Evolutionary conservation across 1,140 invertebrate species (phyloP).

Genomic region (Drosophila nebulosa): DNA sequence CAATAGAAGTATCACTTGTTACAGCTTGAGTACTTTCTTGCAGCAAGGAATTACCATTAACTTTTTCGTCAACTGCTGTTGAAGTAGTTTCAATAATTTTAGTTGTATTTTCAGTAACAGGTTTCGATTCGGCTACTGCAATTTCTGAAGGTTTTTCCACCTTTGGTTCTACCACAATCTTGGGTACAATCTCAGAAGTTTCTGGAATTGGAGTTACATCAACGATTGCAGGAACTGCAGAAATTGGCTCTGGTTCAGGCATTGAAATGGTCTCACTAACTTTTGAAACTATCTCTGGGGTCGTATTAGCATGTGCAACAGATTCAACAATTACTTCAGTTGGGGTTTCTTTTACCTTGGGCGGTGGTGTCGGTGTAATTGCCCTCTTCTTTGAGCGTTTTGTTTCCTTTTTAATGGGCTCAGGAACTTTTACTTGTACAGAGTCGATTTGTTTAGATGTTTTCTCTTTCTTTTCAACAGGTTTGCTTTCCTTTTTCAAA

Average conservation of each 20-base stretch:
- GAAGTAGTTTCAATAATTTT: background rate
- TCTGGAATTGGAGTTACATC: background rate
- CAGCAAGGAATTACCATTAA: background rate
- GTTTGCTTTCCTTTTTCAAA: slow-evolving; percentile 31
- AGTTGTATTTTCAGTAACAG: background rate
- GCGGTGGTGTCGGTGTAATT: background rate
- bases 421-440: background rate
- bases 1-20: background rate
- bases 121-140: background rate
- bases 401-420: slow-evolving; percentile 9
- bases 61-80: background rate
- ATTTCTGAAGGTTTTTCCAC: background rate
- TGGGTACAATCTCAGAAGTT: background rate
- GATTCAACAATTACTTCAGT: background rate
- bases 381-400: slow-evolving; percentile 1
- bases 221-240: background rate
- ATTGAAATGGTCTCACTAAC: background rate
- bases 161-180: background rate
- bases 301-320: background rate
- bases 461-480: slow-evolving; percentile 1
- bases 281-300: background rate
- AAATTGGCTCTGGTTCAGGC: background rate
- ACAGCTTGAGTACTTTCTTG: background rate
- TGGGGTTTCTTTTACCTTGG: background rate
- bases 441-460: background rate